Evolutionary conservation across 2,113 vertebrate species (phyloP), one percentile per base, ranked within the genome.

Genomic region (Amphilophus citrinellus): DNA sequence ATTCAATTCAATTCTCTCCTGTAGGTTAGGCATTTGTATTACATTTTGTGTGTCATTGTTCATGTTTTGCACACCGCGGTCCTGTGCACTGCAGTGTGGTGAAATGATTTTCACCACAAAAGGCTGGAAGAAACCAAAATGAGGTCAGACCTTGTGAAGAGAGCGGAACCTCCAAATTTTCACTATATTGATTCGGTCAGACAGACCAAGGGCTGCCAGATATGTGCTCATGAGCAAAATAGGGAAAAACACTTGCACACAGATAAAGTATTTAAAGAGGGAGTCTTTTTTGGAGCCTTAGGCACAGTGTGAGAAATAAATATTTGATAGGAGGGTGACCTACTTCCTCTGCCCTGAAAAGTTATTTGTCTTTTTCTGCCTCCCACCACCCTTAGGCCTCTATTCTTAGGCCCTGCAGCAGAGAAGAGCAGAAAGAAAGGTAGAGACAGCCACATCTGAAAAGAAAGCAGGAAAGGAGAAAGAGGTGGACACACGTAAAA

Each of bases 301-400:
- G 91, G 94, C 93, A 76, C 61, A 86, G 86, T 83, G 27, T 80
- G 90, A 87, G 85, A 87, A 94, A 94, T 94, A 93, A 88, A 94
- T 95, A 94, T 94, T 95, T 95, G 93, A 95, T 94, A 79, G 85
- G 88, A 93, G 85, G 88, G 93, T 56, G 93, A 94, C 93, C 94
- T 91, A 93, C 88, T 93, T 93, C 93, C 90, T 92, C 24, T 86
- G 87, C 87, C 86, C 92, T 93, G 90, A 93, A 93, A 94, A 94
- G 87, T 92, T 93, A 93, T 94, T 93, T 94, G 91, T 93, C 89
- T 94, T 93, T 89, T 93, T 88, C 88, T 91, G 88, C 84, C 82
- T 90, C 61, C 83, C 60, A 85, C 89, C 76, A 77, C 75, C 68
- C 42, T 53, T 68, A 91, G 82, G 78, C 76, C 76, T 82, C 59